Evolutionary conservation across 2,888 invertebrate species (phyloP).

Genomic region (Standfussiana lucernea): DNA sequence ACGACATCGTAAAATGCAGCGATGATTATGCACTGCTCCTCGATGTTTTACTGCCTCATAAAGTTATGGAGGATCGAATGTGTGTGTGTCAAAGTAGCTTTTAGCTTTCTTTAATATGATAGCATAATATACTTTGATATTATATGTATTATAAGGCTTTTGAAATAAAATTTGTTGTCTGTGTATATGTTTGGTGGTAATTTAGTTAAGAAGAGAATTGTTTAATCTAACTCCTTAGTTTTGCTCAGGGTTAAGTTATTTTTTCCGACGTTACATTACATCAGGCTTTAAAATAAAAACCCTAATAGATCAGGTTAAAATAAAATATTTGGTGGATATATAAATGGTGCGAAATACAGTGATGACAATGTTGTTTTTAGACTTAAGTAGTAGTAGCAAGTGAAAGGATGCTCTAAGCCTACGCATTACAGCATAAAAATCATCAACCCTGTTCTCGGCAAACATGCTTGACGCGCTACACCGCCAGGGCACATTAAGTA

Average conservation of each 20-base stretch:
- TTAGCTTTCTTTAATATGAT: too few species aligned
- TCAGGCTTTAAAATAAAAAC: not conserved
- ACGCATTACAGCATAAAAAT: too few species aligned
- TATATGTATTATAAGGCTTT: not conserved
- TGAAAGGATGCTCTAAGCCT: too few species aligned
- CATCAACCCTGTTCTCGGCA: too few species aligned
- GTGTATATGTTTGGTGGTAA: not conserved
- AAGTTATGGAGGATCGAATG: conserved; percentile 49
- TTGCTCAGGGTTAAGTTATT: not conserved
- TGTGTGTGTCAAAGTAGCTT: conserved; percentile 20
- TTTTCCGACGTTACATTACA: not conserved
- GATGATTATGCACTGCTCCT: conserved; percentile 45
- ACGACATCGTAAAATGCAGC: conserved; percentile 51
- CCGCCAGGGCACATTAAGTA: too few species aligned
- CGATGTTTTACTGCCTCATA: conserved; percentile 50
- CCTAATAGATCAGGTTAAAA: too few species aligned
- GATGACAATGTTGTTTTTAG: too few species aligned
- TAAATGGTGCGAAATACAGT: too few species aligned
- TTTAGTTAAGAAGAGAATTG: not conserved
- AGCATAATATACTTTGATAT: not conserved
- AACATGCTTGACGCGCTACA: too few species aligned
- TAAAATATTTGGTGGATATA: too few species aligned
- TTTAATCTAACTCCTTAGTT: not conserved
- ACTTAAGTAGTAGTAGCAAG: too few species aligned
- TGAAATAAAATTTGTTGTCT: not conserved